Base-by-base conservation (phyloP, 2,113 vertebrate species). In the Eudyptes chrysolophus region DNA sequence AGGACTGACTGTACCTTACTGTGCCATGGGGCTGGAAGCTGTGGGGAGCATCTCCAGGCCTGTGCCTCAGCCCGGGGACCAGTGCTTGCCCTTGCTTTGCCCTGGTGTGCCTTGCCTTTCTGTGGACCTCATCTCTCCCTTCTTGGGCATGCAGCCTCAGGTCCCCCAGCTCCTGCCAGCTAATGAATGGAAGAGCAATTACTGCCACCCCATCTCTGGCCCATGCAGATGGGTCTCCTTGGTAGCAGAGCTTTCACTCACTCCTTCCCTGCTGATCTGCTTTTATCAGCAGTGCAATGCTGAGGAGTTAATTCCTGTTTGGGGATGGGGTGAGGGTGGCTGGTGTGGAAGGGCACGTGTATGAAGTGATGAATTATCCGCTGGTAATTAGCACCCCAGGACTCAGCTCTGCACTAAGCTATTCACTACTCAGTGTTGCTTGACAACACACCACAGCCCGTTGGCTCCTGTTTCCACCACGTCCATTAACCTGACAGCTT, bases 121-220 rank as follows among this genome's bases (percentile, higher is more conserved):
- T 44, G 71, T 5, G 7, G n/a, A 18, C 42, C 26, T 66, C 32
- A 8, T 40, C 46, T 62, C 49, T 34, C 13, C 48, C 32, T 85
- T 42, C 51, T 5, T 27, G 55, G 76, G 54, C 46, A 27, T 12
- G n/a, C 1, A 5, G 85, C 34, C n/a, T 58, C 44, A 13, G 52
- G 32, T 48, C 42, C 36, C 34, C 42, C 46, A 69, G 68, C 29
- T 83, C 85, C 83, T 89, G 89, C 55, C 80, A 72, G 86, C 70
- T 81, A 55, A 74, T 3, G 4, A 93, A 69, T 16, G 36, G 69
- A 94, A 92, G 66, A 97, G 91, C 84, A 98, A 95, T 97, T 98
- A 97, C 97, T 98, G 98, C 98, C 98, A 94, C 96, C 92, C 84
- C 49, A 85, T 86, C 92, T 91, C 97, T 7, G 48, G 84, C 96